A percentile compares a stretch with the other conserved stretches of the same genome.
Evolutionary conservation across 2,888 invertebrate genomes (phyloP).

Genomic region (Anorthoa munda): DNA sequence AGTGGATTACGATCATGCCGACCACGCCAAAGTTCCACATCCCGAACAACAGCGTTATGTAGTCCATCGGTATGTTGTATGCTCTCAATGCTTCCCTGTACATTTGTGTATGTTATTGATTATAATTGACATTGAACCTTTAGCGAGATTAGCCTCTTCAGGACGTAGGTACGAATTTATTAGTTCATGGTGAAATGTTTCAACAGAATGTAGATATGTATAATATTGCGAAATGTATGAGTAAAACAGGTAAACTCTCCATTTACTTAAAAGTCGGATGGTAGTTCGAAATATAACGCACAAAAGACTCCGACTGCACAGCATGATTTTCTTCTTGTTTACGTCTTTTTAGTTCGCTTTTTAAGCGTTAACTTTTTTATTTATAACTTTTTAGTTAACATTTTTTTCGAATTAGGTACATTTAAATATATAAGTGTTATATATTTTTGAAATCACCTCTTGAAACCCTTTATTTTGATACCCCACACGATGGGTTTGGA

Average conservation of each 20-base stretch:
- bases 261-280: not conserved
- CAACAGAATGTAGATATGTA: not conserved
- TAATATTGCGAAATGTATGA: no score
- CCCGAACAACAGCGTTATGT: slow-evolving; percentile 95
- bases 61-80: slow-evolving; percentile 99
- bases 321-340: no score
- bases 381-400: no score
- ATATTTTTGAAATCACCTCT: no score
- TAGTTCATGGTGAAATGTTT: not conserved
- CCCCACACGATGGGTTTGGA: no score
- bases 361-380: no score
- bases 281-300: not conserved
- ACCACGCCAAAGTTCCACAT: slow-evolving; percentile 99
- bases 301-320: no score
- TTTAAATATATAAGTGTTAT: no score
- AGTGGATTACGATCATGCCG: slow-evolving; percentile 99
- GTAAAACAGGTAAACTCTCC: no score
- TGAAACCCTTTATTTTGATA: no score
- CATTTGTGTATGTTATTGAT: slow-evolving; percentile 3
- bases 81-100: slow-evolving; percentile 96
- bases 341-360: no score
- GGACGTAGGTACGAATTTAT: not conserved
- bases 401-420: no score
- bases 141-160: not conserved
- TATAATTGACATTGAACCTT: not conserved